Base-by-base conservation (phyloP, 2,888 invertebrate genomes). In the Syrista parreyssii region DNA sequence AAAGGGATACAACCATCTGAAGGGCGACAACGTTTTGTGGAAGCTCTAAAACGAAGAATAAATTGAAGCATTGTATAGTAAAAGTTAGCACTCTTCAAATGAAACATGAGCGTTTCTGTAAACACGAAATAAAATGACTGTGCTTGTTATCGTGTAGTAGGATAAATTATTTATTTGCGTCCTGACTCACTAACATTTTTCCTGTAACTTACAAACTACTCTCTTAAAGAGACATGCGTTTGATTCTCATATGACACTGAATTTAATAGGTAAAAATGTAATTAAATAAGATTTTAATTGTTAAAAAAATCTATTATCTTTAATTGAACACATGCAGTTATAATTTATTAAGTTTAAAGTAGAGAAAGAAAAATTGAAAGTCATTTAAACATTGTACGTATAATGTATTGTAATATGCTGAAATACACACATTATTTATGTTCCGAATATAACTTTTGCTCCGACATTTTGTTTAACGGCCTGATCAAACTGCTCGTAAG, bases 371-470 rank as follows among this genome's bases (percentile, higher is more conserved):
- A 76, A 74, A 78, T 76, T 68, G 75, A 71, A 79, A 75, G 76
- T 79, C 75, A 35, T 75, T 79, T 73, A 15, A 76, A 74, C 78
- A 80, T 81, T 77, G 79, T 79, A 80, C 78, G 79, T 76, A 79
- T 76, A 79, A n/a, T 74, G 33, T 74, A 74, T 74, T 74, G 35
- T 32, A 35, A 35, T 34, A 74, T 30, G 34, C n/a, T 23, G 12
- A 74, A 74, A 74, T 74, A 36, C 36, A 74, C 11, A 74, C 74
- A 74, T 35, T 55, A 40, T 15, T 15, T 23, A 55, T 0, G 55
- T 23, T 55, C 55, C 23, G 9, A 55, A 23, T 55, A 55, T 55
- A 55, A 55, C 23, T 55, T 55, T 55, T 9, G 55, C 15, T 55
- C 23, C 23, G 23, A 9, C 9, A 55, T 55, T 55, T 40, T 55